Base-by-base conservation (phyloP, 1,140 invertebrate genomes). In the Parasteatoda tepidariorum region DNA sequence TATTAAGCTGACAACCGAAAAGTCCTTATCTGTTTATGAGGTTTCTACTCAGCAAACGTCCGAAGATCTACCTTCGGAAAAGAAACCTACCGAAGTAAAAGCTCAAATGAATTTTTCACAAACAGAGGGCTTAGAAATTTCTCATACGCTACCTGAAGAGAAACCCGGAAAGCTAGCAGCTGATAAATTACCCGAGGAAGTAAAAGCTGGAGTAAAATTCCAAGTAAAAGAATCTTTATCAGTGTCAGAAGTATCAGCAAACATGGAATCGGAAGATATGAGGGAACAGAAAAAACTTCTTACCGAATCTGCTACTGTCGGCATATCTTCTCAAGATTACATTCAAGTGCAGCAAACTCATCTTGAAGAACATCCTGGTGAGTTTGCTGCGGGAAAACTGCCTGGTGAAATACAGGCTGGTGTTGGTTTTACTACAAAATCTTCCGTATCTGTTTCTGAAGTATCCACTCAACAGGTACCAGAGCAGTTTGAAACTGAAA, bases 321-420 rank as follows among this genome's bases (percentile, higher is more conserved):
- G 34, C 15, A 7, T 84, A 38, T 74, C 79, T 15, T 54, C 31
- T 24, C 73, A 79, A 59, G 84, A 85, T 66, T 41, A 38, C 5
- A 31, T 85, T 41, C 24, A 67, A 54, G 30, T 85, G 5, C 55
- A 59, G 7, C 41, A 82, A 70, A 82, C 54, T 33, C 26, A 38
- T 28, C 22, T 62, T 33, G 73, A 83, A 82, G 84, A 85, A 59
- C 30, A 74, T 9, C 78, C 84, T 6, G 84, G 66, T 18, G 18
- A 75, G 22, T 85, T 85, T 57, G 76, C 68, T 28, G 64, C 75
- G 30, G 85, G 85, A 28, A 59, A 38, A 68, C 24, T 84, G 3
- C 85, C 85, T 76, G 85, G 81, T 41, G 74, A 76, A 78, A 24
- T 85, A 33, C 75, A 66, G n/a, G 76, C 85, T 61, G 84, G 66